Evolutionary conservation across 2,113 vertebrate species (phyloP), one percentile per base, ranked within the genome.

Genomic region (Rhea americana): DNA sequence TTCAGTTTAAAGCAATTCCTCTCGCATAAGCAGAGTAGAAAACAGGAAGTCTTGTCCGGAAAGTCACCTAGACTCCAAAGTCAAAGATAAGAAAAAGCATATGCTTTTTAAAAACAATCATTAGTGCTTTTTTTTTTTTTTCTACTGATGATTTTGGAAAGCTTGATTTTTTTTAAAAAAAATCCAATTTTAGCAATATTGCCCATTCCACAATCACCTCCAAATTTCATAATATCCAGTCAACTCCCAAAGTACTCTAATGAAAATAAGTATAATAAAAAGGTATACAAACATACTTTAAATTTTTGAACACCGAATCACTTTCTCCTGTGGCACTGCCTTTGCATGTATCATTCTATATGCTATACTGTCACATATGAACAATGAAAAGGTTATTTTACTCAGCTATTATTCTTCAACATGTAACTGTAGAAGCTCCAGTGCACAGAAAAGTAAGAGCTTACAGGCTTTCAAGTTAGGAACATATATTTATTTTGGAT

Each of bases 331-430:
- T n/a, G 21, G 22, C 16, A 51, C 19, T 58, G 15, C 19, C 58
- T 55, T 48, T 24, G 17, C 22, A 78, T 32, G 22, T 48, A 68
- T 32, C 79, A 68, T 16, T 43, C 41, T 19, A 0, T 5, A 77
- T 5, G 7, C 0, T 1, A 50, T 41, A 89, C 0, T 4, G 21
- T 4, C 8, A n/a, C 25, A 24, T 13, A 58, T 4, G 5, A 92
- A 67, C 26, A 68, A 76, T 1, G 6, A 67, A 75, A 81, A 73
- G 5, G 39, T 53, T 53, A 50, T 1, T 0, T 0, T 13, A 56
- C 22, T 55, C 35, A 62, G 76, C 18, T 43, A 47, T 10, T n/a
- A 53, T 47, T 75, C 35, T 61, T 61, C 28, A 80, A 3, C 4
- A 48, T 1, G 3, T 50, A 51, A 66, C 24, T 11, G 16, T 6